These are phyloP conservation scores for Liposcelis brunnea DNA, from an alignment of 2,888 invertebrate species.

Conservation along the genomic window DNA sequence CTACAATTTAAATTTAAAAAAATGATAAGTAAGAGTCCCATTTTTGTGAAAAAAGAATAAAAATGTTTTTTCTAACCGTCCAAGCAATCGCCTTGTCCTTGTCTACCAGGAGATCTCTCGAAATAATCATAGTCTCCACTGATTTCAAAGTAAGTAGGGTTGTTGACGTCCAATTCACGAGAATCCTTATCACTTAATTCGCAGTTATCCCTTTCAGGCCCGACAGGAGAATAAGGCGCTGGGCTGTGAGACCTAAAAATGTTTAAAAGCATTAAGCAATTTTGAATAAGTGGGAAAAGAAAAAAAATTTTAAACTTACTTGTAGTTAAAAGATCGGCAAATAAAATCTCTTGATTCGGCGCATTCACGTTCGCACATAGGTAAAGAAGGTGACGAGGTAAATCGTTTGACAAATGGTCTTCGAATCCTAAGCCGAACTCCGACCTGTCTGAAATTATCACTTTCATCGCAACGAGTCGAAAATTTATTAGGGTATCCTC, in stretches of 20 bases:
- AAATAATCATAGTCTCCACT: slow-evolving; percentile 73
- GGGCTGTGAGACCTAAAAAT: slow-evolving; percentile 32
- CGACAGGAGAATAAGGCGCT: slow-evolving; percentile 37
- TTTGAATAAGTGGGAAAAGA: slow-evolving; percentile 8
- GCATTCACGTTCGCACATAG: slow-evolving; percentile 72
- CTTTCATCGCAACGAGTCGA: slow-evolving; percentile 57
- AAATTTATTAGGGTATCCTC: slow-evolving; percentile 15
- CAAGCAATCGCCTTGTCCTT: slow-evolving; percentile 59
- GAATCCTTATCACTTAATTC: slow-evolving; percentile 78
- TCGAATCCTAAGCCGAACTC: slow-evolving; percentile 57
- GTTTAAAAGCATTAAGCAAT: slow-evolving; percentile 15
- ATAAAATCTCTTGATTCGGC: slow-evolving; percentile 64
- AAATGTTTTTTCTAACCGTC: slow-evolving; percentile 37
- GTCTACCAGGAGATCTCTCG: slow-evolving; percentile 56
- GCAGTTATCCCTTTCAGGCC: slow-evolving; percentile 59
- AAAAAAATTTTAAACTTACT: slow-evolving; percentile 34
- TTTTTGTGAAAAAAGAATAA: neutral
- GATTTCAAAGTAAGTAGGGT: slow-evolving; percentile 69
- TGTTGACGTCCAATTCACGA: slow-evolving; percentile 64
- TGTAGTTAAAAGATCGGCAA: slow-evolving; percentile 75
- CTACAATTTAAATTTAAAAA: slow-evolving; percentile 28
- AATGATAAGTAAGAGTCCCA: neutral
- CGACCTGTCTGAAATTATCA: slow-evolving; percentile 68
- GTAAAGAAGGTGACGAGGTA: slow-evolving; percentile 52
- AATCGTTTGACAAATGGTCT: slow-evolving; percentile 59